phyloP scores from a whole-genome alignment of 2,888 invertebrate genomes.

The Autographa pulchrina region DNA sequence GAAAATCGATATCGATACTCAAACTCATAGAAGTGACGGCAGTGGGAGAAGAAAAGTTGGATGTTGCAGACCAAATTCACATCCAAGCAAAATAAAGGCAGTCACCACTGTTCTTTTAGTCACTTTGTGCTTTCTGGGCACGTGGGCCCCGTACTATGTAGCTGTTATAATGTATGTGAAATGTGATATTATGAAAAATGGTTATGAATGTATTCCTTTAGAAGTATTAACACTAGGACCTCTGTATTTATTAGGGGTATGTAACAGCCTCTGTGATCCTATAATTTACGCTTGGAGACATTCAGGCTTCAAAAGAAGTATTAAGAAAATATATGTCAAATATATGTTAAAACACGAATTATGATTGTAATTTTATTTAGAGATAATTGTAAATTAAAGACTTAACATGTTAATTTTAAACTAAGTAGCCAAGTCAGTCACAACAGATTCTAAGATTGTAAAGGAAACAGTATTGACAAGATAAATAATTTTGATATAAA shows the following conservation, averaged over 20 bases:
- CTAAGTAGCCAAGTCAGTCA: neutral
- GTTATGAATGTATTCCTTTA: constrained; percentile 82
- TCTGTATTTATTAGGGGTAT: constrained; percentile 87
- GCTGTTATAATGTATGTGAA: constrained; percentile 86
- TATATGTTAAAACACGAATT: constrained; percentile 63
- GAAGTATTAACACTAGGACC: constrained; percentile 88
- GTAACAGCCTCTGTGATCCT: constrained; percentile 89
- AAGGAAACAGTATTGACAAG: constrained; percentile 39
- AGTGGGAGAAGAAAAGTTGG: constrained; percentile 30
- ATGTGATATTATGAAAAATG: constrained; percentile 79
- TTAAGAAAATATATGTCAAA: constrained; percentile 76
- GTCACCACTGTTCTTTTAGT: constrained; percentile 90
- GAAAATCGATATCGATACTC: constrained; percentile 41
- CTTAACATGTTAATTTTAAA: neutral
- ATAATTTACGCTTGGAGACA: constrained; percentile 91
- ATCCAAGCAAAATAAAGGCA: constrained; percentile 88
- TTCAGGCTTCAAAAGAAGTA: constrained; percentile 87
- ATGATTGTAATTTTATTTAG: constrained; percentile 17
- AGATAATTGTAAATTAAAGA: neutral
- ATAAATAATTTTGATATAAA: constrained; percentile 23
- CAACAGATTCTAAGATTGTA: constrained; percentile 15
- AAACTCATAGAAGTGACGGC: constrained; percentile 28
- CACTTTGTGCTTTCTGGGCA: constrained; percentile 87
- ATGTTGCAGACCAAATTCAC: constrained; percentile 39
- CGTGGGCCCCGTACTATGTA: constrained; percentile 90